Base-by-base conservation (phyloP, 37 sponge, comb jelly and placozoan species). In the Dysidea cf. avara region DNA sequence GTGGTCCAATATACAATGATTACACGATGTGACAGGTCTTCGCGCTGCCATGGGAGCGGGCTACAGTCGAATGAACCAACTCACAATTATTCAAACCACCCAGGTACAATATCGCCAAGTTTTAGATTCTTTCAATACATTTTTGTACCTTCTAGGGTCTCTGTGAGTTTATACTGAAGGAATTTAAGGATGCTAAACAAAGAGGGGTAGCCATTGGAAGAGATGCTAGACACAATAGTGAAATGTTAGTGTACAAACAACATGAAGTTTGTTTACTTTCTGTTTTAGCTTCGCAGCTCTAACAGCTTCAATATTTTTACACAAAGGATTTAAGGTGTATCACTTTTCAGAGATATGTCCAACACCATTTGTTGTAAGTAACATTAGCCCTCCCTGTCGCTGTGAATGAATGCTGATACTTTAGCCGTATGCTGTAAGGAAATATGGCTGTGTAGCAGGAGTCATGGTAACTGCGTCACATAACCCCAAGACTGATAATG, bases 381-480 rank as follows among this genome's bases (percentile, higher is more conserved):
- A 14, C n/a, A 26, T 35, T 33, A 33, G 22, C 66, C 13, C 67
- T 14, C 67, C 21, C 25, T 2, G 18, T 36, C 5, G 21, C 2
- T 9, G 13, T 30, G 66, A 2, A 65, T 14, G 1, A 5, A 2
- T 65, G n/a, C 2, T 65, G 30, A 60, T 16, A 60, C 17, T 18
- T 39, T 61, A 94, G 95, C 81, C 99, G 22, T 99, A 81, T 84
- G 91, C 89, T 52, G 83, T 95, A 65, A 68, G 56, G 55, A 65
- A 66, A 28, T 92, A 75, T 64, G 61, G 75, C 11, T 76, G 81
- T 69, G 69, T 82, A 6, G 93, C 91, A 31, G 99, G 99, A 12
- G 76, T 99, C 47, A 95, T 95, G 86, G 77, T 99, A 18, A 99
- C 99, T 39, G 99, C 99, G 4, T 99, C 99, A 26, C 99, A 99